Percentiles rank a stretch among this genome's conserved stretches.
Evolutionary conservation across 2,888 invertebrate species (phyloP).

Genomic region (Heteromurus nitidus): DNA sequence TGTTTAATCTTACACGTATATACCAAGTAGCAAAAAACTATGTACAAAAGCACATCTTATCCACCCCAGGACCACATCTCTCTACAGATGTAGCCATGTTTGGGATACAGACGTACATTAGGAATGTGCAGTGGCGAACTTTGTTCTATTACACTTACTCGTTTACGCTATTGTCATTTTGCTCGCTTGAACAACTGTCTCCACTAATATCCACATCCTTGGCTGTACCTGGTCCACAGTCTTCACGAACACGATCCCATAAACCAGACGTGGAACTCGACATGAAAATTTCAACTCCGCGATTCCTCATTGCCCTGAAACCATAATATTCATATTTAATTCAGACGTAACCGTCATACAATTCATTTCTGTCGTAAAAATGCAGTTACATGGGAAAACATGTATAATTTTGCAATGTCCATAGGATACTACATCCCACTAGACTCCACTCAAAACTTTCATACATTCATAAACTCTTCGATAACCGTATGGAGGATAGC

Average conservation of each 20-base stretch:
- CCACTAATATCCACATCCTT: slow-evolving; percentile 14
- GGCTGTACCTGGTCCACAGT: neutral
- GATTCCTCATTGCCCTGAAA: slow-evolving; percentile 95
- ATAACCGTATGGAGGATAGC: too few relatives aligned
- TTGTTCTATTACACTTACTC: slow-evolving; percentile 12
- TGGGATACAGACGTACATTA: too few relatives aligned
- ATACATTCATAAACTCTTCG: too few relatives aligned
- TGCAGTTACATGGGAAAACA: slow-evolving; percentile 15
- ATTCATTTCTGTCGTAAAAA: slow-evolving; percentile 46
- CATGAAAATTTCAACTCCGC: slow-evolving; percentile 93
- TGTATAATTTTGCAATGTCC: neutral
- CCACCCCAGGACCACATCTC: neutral
- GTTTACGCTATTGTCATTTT: slow-evolving; percentile 13
- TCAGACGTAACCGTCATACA: slow-evolving; percentile 35
- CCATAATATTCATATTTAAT: slow-evolving; percentile 67
- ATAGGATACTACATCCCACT: too few relatives aligned
- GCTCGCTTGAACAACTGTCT: slow-evolving; percentile 5
- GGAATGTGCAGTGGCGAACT: too few relatives aligned
- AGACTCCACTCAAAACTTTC: too few relatives aligned
- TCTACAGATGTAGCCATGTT: neutral
- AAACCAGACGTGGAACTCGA: slow-evolving; percentile 39
- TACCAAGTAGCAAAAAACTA: too few relatives aligned
- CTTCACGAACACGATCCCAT: slow-evolving; percentile 3
- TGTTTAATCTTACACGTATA: too few relatives aligned
- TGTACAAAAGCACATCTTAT: neutral